Percentiles rank a stretch among this genome's conserved stretches.
Evolutionary conservation across 2,797 vertebrate species (phyloP).

Genomic region (Synaphobranchus kaupii): DNA sequence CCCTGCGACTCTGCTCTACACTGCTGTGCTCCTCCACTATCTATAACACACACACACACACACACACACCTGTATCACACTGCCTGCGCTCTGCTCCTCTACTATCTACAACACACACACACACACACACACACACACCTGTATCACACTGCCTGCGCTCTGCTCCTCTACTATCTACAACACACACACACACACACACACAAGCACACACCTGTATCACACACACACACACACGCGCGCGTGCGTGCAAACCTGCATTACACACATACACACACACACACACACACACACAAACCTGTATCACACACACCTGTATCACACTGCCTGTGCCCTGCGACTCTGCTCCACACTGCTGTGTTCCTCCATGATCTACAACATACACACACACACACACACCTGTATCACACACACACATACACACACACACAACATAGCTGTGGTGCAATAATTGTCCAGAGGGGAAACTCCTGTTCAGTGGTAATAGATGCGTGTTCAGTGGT

Average conservation of each 20-base stretch:
- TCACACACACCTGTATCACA: no score
- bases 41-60: constrained; percentile 55
- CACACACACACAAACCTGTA: not conserved
- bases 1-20: constrained; percentile 69
- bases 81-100: constrained; percentile 92
- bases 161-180: constrained; percentile 92
- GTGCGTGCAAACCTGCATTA: no score
- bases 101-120: constrained; percentile 76
- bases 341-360: no score
- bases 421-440: constrained; percentile 41
- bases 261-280: no score
- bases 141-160: constrained; percentile 90
- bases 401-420: not conserved
- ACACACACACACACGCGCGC: no score
- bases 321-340: no score
- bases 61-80: constrained; percentile 78
- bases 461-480: not conserved
- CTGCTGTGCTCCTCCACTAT: constrained; percentile 89
- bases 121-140: constrained; percentile 63
- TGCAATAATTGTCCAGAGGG: not conserved
- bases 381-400: not conserved
- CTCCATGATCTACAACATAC: not conserved
- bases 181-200: no score
- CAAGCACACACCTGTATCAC: not conserved
- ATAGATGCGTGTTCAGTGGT: no score